These are phyloP conservation scores for Sebastes flavidus DNA, from an alignment of 2,797 vertebrate genomes.

Conservation along the genomic window DNA sequence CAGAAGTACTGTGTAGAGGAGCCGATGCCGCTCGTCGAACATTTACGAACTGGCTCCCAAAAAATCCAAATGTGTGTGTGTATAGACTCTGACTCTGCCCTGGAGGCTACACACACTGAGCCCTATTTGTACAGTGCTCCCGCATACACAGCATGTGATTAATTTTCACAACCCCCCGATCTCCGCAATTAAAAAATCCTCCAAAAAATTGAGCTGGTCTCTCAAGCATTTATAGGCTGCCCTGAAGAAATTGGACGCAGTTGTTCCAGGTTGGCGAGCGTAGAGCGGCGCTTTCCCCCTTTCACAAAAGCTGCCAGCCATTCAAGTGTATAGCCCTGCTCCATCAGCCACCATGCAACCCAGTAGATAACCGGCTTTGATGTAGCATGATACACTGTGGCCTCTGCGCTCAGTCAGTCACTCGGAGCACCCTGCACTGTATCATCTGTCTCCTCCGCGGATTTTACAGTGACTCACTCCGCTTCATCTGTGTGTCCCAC, in stretches of 20 bases:
- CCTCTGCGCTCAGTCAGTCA: conserved; percentile 44
- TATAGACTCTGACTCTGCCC: conserved; percentile 6
- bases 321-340: conserved; percentile 15
- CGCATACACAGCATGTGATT: conserved; percentile 30
- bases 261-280: conserved; percentile 25
- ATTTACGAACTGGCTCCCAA: not conserved
- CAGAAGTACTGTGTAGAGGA: too few relatives aligned
- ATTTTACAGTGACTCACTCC: conserved; percentile 49
- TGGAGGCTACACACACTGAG: not conserved
- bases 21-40: not conserved
- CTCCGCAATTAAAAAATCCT: conserved; percentile 47
- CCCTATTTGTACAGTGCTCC: conserved; percentile 8
- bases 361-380: conserved; percentile 54
- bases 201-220: conserved; percentile 32
- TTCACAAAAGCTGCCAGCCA: conserved; percentile 48
- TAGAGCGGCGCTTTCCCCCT: not conserved
- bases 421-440: conserved; percentile 38
- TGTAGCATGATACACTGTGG: conserved; percentile 43
- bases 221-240: conserved; percentile 19
- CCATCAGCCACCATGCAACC: conserved; percentile 30
- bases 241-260: conserved; percentile 43
- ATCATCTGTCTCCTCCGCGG: conserved; percentile 61
- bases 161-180: conserved; percentile 48
- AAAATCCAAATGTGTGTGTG: conserved; percentile 22
- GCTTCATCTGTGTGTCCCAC: conserved; percentile 53